These are phyloP conservation scores for Bombyx huttoni DNA, from an alignment of 2,888 invertebrate genomes.

Conservation along the genomic window DNA sequence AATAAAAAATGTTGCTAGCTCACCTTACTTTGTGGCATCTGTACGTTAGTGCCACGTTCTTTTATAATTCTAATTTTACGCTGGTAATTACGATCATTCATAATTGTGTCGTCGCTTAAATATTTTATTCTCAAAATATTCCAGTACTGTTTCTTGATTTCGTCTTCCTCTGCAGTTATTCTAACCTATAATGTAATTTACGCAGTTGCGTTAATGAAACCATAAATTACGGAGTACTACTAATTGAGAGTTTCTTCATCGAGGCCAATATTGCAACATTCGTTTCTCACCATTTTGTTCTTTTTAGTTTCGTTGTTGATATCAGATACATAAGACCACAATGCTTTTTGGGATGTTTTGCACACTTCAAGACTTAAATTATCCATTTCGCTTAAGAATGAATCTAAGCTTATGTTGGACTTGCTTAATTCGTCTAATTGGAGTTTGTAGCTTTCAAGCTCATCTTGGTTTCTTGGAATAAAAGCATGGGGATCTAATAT, in stretches of 20 bases:
- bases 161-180: slow-evolving; percentile 57
- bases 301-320: slow-evolving; percentile 50
- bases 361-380: slow-evolving; percentile 54
- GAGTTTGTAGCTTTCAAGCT: slow-evolving; percentile 36
- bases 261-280: not conserved
- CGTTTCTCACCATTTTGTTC: slow-evolving; percentile 47
- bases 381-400: slow-evolving; percentile 58
- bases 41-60: slow-evolving; percentile 56
- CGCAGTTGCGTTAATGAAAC: slow-evolving; percentile 1
- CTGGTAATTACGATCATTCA: slow-evolving; percentile 28
- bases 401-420: slow-evolving; percentile 37
- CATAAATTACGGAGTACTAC: slow-evolving; percentile 3
- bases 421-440: slow-evolving; percentile 43
- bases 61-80: slow-evolving; percentile 55
- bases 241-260: slow-evolving; percentile 1
- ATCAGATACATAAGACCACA: slow-evolving; percentile 60
- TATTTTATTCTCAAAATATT: slow-evolving; percentile 52
- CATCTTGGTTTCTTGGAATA: slow-evolving; percentile 31
- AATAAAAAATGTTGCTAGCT: slow-evolving; percentile 1
- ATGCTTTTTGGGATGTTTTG: slow-evolving; percentile 52
- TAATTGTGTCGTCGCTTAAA: slow-evolving; percentile 21
- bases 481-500: slow-evolving; percentile 44
- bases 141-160: slow-evolving; percentile 62
- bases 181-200: slow-evolving; percentile 28
- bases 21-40: slow-evolving; percentile 63